Evolutionary conservation across 2,888 invertebrate genomes (phyloP).

Genomic region (Apamea monoglypha): DNA sequence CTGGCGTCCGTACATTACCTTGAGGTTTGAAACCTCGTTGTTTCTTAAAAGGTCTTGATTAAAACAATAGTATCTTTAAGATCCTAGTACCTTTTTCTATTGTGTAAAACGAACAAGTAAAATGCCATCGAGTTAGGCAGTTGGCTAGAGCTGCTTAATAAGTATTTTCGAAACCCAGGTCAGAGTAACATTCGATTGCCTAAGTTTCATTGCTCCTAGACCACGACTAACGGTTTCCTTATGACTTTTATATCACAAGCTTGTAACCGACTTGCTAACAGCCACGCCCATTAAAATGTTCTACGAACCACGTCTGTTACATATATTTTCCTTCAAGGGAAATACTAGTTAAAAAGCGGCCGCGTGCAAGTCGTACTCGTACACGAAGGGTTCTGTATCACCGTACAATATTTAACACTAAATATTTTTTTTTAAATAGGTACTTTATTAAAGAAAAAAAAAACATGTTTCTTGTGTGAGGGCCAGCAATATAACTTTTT

Average conservation of each 20-base stretch:
- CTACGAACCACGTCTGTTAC: neutral
- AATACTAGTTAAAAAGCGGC: slow-evolving; percentile 37
- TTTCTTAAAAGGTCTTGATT: neutral
- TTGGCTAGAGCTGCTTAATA: slow-evolving; percentile 24
- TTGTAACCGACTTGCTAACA: slow-evolving; percentile 27
- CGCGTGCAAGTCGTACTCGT: neutral
- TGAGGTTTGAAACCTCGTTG: neutral
- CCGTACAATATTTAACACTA: neutral
- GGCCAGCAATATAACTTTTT: too few relatives aligned
- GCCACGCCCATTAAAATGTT: slow-evolving; percentile 41
- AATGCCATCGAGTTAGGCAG: slow-evolving; percentile 24
- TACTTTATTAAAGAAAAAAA: too few relatives aligned
- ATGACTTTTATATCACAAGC: slow-evolving; percentile 51
- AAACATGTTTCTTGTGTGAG: too few relatives aligned
- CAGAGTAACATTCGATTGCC: slow-evolving; percentile 46
- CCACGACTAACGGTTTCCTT: slow-evolving; percentile 52
- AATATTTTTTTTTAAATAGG: neutral
- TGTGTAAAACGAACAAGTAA: slow-evolving; percentile 18
- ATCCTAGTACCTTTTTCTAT: slow-evolving; percentile 12
- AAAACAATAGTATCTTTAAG: slow-evolving; percentile 10
- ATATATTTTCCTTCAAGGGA: slow-evolving; percentile 31
- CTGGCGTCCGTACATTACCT: too few relatives aligned
- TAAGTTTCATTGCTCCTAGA: slow-evolving; percentile 49
- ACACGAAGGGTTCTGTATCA: neutral
- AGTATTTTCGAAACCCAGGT: slow-evolving; percentile 53